Evolutionary conservation across 2,113 vertebrate genomes (phyloP).

Genomic region (Nanorana parkeri): DNA sequence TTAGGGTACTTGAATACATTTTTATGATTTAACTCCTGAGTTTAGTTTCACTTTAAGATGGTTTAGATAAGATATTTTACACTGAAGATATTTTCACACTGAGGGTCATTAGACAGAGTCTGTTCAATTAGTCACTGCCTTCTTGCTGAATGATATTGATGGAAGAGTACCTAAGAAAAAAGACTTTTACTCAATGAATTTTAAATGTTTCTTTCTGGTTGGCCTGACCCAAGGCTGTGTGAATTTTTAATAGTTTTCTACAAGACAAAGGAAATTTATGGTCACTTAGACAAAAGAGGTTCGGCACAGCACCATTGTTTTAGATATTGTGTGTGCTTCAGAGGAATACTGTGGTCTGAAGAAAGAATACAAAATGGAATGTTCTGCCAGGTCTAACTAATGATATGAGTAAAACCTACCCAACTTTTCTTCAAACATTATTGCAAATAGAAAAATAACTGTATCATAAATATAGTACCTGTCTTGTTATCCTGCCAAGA

Average conservation of each 20-base stretch:
- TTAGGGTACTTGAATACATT: too few species aligned
- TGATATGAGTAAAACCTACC: not conserved
- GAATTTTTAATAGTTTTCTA: not conserved
- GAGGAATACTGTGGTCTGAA: slow-evolving; percentile 6
- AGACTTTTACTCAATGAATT: too few species aligned
- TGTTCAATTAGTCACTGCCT: too few species aligned
- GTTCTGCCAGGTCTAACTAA: not conserved
- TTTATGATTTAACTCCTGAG: too few species aligned
- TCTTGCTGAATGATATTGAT: too few species aligned
- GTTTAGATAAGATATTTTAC: too few species aligned
- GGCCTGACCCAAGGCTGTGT: not conserved
- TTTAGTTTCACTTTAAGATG: too few species aligned
- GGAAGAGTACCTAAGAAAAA: too few species aligned
- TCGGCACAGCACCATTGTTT: not conserved
- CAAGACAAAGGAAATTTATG: slow-evolving; percentile 2
- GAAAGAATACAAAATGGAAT: slow-evolving; percentile 3
- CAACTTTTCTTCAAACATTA: not conserved
- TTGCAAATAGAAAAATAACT: slow-evolving; percentile 19
- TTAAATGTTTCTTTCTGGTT: not conserved
- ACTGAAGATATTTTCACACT: too few species aligned
- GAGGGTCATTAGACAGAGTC: too few species aligned
- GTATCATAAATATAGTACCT: not conserved
- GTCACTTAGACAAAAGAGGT: not conserved
- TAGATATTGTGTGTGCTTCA: not conserved
- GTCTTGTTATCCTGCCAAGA: not conserved